Evolutionary conservation across 2,888 invertebrate species (phyloP).

Genomic region (Lomographa bimaculata): DNA sequence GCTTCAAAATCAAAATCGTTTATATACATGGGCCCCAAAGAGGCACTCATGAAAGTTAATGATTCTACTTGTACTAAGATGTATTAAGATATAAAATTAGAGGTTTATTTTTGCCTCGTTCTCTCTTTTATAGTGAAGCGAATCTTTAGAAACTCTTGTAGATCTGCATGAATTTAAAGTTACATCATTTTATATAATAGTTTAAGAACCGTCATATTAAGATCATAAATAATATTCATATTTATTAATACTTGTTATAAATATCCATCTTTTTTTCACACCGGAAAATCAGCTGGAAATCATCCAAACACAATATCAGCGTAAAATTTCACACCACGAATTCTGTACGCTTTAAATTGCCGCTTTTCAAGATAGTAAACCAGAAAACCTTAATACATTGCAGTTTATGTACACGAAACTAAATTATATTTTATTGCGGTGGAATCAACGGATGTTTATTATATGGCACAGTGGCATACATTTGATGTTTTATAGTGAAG

Average conservation of each 20-base stretch:
- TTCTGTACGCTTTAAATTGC: conserved; percentile 36
- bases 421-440: conserved; percentile 20
- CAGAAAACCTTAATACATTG: conserved; percentile 31
- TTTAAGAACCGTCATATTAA: too few relatives aligned
- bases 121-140: too few relatives aligned
- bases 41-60: too few relatives aligned
- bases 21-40: too few relatives aligned
- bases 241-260: conserved; percentile 49
- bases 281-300: conserved; percentile 47
- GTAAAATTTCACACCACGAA: conserved; percentile 32
- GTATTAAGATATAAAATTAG: too few relatives aligned
- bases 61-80: too few relatives aligned
- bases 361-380: conserved; percentile 30
- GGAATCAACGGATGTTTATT: conserved; percentile 28
- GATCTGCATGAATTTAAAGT: too few relatives aligned
- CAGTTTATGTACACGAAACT: conserved; percentile 34
- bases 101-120: too few relatives aligned
- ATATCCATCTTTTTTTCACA: conserved; percentile 48
- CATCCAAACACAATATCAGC: conserved; percentile 40
- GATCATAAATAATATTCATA: too few relatives aligned
- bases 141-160: too few relatives aligned
- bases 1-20: too few relatives aligned
- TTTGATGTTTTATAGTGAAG: conserved; percentile 43
- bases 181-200: too few relatives aligned
- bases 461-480: conserved; percentile 35